Base-by-base conservation (phyloP, 2,888 invertebrate genomes). In the Phlogophora meticulosa region DNA sequence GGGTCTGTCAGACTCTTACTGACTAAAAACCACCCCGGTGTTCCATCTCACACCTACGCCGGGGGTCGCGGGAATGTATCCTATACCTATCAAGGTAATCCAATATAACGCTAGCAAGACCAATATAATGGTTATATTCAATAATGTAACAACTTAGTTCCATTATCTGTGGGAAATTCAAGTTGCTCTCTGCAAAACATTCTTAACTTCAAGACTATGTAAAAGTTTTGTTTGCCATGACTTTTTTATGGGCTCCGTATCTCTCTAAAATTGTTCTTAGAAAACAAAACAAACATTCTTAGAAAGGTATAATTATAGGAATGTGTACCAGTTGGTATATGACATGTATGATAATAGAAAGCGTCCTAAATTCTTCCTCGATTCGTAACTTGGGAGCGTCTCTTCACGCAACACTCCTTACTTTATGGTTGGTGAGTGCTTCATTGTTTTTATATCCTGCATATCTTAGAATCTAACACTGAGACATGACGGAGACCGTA, bases 261-360 rank as follows among this genome's bases (percentile, higher is more conserved):
- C 53, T 72, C 53, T 28, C 72, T 36, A 72, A 49, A 53, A 55
- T 32, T 24, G n/a, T 77, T 76, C 61, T 56, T 34, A 58, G 78
- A 78, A 72, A 40, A 72, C 46, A 64, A 51, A 60, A 57, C 56
- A 57, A 78, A 53, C 73, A 78, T 64, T 56, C 20, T 57, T 46
- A 5, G 36, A 28, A 22, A 17, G 28, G 36, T n/a, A 32, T 52
- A n/a, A n/a, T n/a, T n/a, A 45, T 22, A 48, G 43, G 73, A 61
- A 60, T 72, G 48, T 66, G 43, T 76, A 61, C 43, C 28, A 36
- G 32, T 24, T 11, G 34, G 36, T 77, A n/a, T 55, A 56, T 57
- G 62, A 53, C 57, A 42, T 48, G 60, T 46, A 46, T 58, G 65
- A 56, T 20, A 56, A 52, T 67, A 78, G 75, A 76, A 76, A 76